Evolutionary conservation across 2,113 vertebrate genomes (phyloP).

Genomic region (Alethe diademata): DNA sequence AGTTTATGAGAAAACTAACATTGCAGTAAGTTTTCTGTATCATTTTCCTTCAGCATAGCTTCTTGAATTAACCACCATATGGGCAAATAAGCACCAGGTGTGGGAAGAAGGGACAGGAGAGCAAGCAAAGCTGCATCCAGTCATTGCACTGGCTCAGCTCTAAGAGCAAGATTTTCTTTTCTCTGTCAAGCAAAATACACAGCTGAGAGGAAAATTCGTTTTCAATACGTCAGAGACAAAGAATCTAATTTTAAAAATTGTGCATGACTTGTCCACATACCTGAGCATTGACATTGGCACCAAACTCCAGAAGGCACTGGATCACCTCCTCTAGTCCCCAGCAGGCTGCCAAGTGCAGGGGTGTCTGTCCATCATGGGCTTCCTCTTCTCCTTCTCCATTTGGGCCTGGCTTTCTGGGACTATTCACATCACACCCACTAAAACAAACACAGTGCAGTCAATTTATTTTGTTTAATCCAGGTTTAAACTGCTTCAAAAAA

Average conservation of each 20-base stretch:
- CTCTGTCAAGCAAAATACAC: not conserved
- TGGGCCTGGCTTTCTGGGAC: constrained; percentile 85
- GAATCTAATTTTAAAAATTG: not conserved
- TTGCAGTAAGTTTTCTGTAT: not conserved
- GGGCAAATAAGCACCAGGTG: not conserved
- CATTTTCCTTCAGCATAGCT: not conserved
- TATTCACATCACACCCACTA: constrained; percentile 96
- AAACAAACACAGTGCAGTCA: not conserved
- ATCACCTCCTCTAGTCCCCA: constrained; percentile 95
- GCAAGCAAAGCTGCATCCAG: not conserved
- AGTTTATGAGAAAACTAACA: not conserved
- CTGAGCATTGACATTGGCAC: constrained; percentile 95
- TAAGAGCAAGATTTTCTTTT: not conserved
- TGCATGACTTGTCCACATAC: constrained; percentile 48
- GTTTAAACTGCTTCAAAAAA: not conserved
- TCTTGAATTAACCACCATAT: not conserved
- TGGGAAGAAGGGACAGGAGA: not conserved
- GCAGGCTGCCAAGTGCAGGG: constrained; percentile 90
- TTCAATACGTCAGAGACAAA: not conserved
- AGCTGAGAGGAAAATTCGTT: not conserved
- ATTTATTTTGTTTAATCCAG: not conserved
- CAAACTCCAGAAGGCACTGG: constrained; percentile 98
- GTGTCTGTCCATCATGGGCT: constrained; percentile 92
- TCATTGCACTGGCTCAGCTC: not conserved
- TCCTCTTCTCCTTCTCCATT: constrained; percentile 96